Evolutionary conservation across 1,140 invertebrate genomes (phyloP).

Genomic region (Trichomalopsis sarcophagae): DNA sequence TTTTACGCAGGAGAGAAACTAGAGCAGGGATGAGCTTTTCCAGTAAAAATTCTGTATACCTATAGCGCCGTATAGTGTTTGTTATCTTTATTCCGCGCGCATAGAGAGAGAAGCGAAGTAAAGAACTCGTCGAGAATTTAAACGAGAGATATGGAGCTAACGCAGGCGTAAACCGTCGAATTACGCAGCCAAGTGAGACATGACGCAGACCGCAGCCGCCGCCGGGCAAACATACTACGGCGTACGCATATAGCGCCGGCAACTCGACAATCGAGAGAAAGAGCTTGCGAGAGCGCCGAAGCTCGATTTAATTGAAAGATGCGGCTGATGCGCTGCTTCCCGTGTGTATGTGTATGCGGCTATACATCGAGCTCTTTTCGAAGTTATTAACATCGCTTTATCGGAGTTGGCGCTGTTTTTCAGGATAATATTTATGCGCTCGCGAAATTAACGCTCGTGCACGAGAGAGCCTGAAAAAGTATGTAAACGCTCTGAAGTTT

Average conservation of each 20-base stretch:
- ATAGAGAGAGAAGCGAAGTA: constrained; percentile 51
- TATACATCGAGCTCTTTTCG: not conserved
- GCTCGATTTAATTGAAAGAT: constrained; percentile 12
- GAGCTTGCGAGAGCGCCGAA: not conserved
- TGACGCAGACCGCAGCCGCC: constrained; percentile 58
- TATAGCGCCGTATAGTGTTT: constrained; percentile 58
- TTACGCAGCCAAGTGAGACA: constrained; percentile 62
- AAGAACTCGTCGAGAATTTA: constrained; percentile 43
- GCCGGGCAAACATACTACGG: constrained; percentile 6
- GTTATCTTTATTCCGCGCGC: constrained; percentile 68
- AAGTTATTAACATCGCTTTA: constrained; percentile 11
- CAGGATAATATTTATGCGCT: not conserved
- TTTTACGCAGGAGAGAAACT: not conserved
- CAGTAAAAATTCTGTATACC: not conserved
- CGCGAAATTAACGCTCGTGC: not conserved
- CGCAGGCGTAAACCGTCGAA: constrained; percentile 58
- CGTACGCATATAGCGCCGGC: too few species aligned
- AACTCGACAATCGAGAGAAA: constrained; percentile 1
- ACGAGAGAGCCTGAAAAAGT: not conserved
- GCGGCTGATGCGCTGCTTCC: too few species aligned
- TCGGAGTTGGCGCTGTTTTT: not conserved
- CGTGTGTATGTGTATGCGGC: too few species aligned
- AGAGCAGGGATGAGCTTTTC: not conserved
- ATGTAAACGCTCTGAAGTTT: not conserved
- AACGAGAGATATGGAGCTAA: constrained; percentile 28